Evolutionary conservation across 2,113 vertebrate species (phyloP), one percentile per base, ranked within the genome.

Genomic region (Lota lota): DNA sequence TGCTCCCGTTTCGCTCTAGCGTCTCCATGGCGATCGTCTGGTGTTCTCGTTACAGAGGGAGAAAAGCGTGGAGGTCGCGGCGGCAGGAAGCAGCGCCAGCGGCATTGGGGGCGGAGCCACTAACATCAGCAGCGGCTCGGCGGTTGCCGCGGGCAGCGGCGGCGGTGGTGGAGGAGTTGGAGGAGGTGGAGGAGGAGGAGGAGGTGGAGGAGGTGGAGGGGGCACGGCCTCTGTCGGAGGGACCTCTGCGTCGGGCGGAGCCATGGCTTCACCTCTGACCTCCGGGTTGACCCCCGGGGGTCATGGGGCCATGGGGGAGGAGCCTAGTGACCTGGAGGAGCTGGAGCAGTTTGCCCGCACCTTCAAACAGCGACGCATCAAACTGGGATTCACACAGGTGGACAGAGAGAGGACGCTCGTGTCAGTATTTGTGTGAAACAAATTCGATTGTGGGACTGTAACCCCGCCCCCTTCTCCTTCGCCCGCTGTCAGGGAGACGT

Each of bases 361-460:
- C 83, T 97, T 97, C 87, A 97, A 97, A 83, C 95, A 97, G 61
- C 91, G 95, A 16, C 91, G 95, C 73, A 97, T 97, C 80, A 97
- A 97, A 79, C 92, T 97, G 80, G 95, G 95, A 62, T 97, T 97
- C 90, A 97, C 95, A 1, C 95, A 97, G 94, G 95, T 96, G 69
- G 59, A 53, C 18, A 19, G 24, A 0, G 0, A 17, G 58, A 47
- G 64, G 20, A 63, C n/a, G 53, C 11, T 8, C 1, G 58, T 2
- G 24, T 24, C 24, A 24, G 24, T 24, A 4, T 24, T 24, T 2
- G 24, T 24, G 24, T 24, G 24, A 24, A 24, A 24, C 24, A 2
- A 24, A 24, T 2, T 5, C 3, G 53, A 12, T 54, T 17, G 53
- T 5, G 8, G 18, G 1, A 56, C 15, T 68, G 16, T 56, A 22